Evolutionary conservation across 1,140 invertebrate species (phyloP).

Genomic region (Meteorus sp.): DNA sequence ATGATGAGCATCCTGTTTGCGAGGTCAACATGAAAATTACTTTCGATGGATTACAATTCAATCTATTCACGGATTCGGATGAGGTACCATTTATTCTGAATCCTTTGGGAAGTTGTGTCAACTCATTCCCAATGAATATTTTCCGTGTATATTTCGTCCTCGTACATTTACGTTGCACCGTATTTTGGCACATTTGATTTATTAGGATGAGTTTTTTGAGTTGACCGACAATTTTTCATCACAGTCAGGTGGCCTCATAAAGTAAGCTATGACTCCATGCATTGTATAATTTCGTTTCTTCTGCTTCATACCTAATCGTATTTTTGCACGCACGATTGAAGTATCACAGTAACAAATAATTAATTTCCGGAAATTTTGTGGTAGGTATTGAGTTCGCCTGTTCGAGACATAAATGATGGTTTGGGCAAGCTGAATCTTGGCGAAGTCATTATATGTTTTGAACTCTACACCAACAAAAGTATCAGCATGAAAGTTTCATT

Average conservation of each 20-base stretch:
- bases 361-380: neutral
- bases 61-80: conserved; percentile 73
- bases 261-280: conserved; percentile 7
- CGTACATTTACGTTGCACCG: too few species aligned
- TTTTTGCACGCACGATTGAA: too few species aligned
- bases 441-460: conserved; percentile 67
- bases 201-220: neutral
- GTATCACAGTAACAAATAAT: neutral
- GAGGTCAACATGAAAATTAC: conserved; percentile 64
- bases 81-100: conserved; percentile 56
- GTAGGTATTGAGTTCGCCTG: conserved; percentile 72
- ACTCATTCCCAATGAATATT: conserved; percentile 10
- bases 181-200: too few species aligned
- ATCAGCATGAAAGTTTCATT: conserved; percentile 73
- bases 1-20: conserved; percentile 61
- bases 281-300: neutral
- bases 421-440: conserved; percentile 72
- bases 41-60: conserved; percentile 70
- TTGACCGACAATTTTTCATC: conserved; percentile 1
- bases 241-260: neutral
- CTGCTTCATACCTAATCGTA: too few species aligned
- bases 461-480: conserved; percentile 72
- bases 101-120: neutral
- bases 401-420: conserved; percentile 72
- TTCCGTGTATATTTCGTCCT: too few species aligned